Conservation (phyloP, 2,888 invertebrate genomes). For the Danaus chrysippus region DNA sequence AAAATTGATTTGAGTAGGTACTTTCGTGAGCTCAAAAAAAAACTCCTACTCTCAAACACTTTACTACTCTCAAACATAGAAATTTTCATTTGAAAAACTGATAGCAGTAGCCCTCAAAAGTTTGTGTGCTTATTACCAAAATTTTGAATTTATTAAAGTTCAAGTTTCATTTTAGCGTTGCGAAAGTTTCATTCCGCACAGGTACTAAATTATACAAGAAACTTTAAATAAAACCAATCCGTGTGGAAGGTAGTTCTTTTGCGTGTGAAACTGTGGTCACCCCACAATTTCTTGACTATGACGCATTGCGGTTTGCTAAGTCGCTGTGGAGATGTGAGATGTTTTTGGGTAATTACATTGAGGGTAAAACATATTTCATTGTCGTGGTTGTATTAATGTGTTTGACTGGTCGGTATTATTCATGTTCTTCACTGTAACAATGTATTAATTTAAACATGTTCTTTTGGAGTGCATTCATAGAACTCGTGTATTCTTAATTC, state of each 20-base stretch:
- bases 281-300: conserved; percentile 21
- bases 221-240: conserved; percentile 22
- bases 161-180: conserved; percentile 26
- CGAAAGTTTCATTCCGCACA: conserved; percentile 21
- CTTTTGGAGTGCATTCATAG: too few species aligned
- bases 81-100: conserved; percentile 23
- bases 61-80: not conserved
- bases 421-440: too few species aligned
- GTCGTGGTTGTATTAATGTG: not conserved
- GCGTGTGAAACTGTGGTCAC: conserved; percentile 22
- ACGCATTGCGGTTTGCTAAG: conserved; percentile 26
- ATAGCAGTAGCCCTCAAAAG: conserved; percentile 22
- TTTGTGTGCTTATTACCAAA: conserved; percentile 23
- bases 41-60: too few species aligned
- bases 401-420: not conserved
- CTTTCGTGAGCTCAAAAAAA: too few species aligned
- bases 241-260: conserved; percentile 13
- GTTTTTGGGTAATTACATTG: conserved; percentile 13
- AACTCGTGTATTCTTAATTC: too few species aligned
- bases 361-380: conserved; percentile 9
- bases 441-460: too few species aligned
- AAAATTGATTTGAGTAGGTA: too few species aligned
- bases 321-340: conserved; percentile 10
- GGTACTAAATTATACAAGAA: conserved; percentile 30
- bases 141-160: conserved; percentile 32